These are phyloP conservation scores for Sialia sialis DNA, from an alignment of 2,113 vertebrate species.

Conservation along the genomic window DNA sequence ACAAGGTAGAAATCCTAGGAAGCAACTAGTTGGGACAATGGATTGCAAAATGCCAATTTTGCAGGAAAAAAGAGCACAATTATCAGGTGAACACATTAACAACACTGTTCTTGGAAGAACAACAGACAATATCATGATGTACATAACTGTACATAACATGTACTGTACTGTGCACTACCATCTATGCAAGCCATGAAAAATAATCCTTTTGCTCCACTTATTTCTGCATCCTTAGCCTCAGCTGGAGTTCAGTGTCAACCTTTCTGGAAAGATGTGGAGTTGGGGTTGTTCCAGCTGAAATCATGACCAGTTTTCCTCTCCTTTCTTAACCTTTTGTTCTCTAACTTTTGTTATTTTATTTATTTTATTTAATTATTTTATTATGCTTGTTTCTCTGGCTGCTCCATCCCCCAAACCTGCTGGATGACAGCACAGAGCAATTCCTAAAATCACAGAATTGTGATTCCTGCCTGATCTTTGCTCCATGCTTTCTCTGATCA, in stretches of 20 bases:
- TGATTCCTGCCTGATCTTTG: not conserved
- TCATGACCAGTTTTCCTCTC: not conserved
- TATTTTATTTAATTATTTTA: no score
- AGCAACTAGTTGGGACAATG: not conserved
- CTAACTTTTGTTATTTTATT: not conserved
- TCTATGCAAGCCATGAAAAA: not conserved
- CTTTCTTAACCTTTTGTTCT: not conserved
- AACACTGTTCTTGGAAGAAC: not conserved
- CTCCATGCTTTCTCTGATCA: not conserved
- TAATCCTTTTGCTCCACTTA: not conserved
- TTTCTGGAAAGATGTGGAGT: not conserved
- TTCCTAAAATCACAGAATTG: not conserved
- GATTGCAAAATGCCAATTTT: not conserved
- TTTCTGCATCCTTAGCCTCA: not conserved
- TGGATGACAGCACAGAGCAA: not conserved
- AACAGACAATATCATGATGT: not conserved
- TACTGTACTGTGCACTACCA: not conserved
- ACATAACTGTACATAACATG: not conserved
- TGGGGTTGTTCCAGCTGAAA: not conserved
- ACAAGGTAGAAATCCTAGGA: not conserved
- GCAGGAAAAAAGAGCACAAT: not conserved
- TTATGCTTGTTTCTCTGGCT: not conserved
- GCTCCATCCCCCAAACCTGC: accelerated
- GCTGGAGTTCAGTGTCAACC: not conserved
- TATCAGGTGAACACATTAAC: not conserved